phyloP scores from a whole-genome alignment of 2,888 invertebrate species.

The Ormyrus rosae region DNA sequence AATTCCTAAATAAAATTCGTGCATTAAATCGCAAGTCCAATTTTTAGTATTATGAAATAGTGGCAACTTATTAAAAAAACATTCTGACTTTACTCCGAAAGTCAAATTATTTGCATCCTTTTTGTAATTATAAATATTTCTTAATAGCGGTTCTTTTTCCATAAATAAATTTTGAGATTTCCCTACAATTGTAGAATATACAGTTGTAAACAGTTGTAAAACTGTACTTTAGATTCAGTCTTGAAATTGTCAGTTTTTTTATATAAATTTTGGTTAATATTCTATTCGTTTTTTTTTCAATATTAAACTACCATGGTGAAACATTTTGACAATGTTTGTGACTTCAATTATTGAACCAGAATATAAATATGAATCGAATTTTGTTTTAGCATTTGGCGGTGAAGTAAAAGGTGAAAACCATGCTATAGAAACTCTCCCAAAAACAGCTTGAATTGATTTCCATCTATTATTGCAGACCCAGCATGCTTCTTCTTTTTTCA shows the following conservation, averaged over 20 bases:
- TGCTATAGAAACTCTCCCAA: constrained; percentile 94
- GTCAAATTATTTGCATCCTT: not conserved
- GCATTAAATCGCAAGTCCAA: constrained; percentile 66
- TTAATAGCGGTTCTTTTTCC: not conserved
- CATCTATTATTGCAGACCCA: constrained; percentile 95
- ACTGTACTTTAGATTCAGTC: constrained; percentile 16
- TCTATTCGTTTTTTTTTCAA: constrained; percentile 3
- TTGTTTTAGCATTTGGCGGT: constrained; percentile 86
- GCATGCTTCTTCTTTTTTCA: constrained; percentile 95
- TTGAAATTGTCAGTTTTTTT: constrained; percentile 10
- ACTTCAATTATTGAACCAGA: constrained; percentile 81
- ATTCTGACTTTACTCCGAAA: constrained; percentile 61
- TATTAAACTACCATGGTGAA: not conserved
- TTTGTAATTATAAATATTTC: not conserved
- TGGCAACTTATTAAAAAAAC: constrained; percentile 61
- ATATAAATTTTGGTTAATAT: constrained; percentile 17
- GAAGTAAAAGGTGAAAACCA: constrained; percentile 97
- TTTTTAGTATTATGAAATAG: constrained; percentile 65
- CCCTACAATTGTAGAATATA: not conserved
- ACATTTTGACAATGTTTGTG: not conserved
- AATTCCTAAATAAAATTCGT: constrained; percentile 65
- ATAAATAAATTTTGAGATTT: not conserved
- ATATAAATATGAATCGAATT: constrained; percentile 88
- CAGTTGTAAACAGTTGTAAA: not conserved
- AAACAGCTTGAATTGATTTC: constrained; percentile 97